A percentile compares a stretch with the other conserved stretches of the same genome.
Conservation (phyloP, 2,113 vertebrate species). For the Oplegnathus fasciatus region DNA sequence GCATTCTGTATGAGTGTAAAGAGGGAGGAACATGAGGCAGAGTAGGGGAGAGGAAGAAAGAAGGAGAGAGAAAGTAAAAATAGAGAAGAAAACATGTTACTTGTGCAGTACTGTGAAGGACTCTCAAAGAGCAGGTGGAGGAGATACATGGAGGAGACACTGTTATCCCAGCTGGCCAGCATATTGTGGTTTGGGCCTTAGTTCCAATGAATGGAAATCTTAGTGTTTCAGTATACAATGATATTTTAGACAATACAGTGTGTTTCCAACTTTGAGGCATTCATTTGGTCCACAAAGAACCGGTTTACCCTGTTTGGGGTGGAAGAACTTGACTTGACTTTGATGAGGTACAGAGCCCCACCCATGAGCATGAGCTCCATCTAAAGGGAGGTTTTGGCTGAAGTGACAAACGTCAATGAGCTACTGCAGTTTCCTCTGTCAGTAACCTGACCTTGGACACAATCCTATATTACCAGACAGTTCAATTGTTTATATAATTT, state of each 20-base stretch:
- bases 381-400: not conserved
- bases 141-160: slow-evolving; percentile 29
- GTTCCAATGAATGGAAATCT: no score
- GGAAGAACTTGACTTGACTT: no score
- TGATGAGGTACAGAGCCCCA: no score
- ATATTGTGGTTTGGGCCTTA: no score
- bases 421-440: not conserved
- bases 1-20: slow-evolving; percentile 81
- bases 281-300: no score
- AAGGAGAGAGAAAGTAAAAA: not conserved
- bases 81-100: accelerated
- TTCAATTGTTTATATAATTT: not conserved
- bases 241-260: no score
- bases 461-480: not conserved
- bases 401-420: not conserved
- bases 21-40: slow-evolving; percentile 3
- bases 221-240: no score
- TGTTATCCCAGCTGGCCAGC: slow-evolving; percentile 47
- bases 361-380: no score
- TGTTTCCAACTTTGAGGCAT: no score
- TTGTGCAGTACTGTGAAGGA: not conserved
- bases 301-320: no score
- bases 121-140: not conserved
- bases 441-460: not conserved
- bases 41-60: no score